Evolutionary conservation across 2,888 invertebrate genomes (phyloP), one percentile per base, ranked within the genome.

Genomic region (Cephus pulcher): DNA sequence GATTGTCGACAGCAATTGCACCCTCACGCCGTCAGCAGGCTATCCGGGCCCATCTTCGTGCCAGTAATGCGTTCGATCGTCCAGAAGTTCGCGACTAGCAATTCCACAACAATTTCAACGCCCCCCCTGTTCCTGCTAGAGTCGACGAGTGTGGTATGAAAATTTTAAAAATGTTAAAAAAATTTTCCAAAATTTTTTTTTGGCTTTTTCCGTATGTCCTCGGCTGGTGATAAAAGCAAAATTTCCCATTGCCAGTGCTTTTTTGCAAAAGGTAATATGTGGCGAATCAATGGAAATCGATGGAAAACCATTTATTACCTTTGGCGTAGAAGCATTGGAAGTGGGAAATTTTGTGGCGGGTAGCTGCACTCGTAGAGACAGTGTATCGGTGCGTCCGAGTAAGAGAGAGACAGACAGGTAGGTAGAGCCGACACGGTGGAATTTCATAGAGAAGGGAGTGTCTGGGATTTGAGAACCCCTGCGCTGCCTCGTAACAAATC

Each of bases 401-500:
- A 40, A 23, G 40, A 40, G 40, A 56, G 6, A 12, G 40, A 56
- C 9, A 56, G 15, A 15, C 23, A 9, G 9, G 23, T 2, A 0
- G 40, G 4, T 2, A 23, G 40, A 15, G 4, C 40, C 32, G 32
- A 71, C 11, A 71, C 0, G 11, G 15, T 33, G 71, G 71, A 71
- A 33, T 33, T 71, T 71, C 71, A 71, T 71, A 56, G 23, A 2
- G 23, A 6, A 56, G 0, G 40, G 40, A 23, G 40, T 33, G 71
- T 33, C 33, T 12, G 71, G 70, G 70, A 35, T 34, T 82, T 85
- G 88, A 86, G 87, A 84, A 87, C 83, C 88, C 77, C 88, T 86
- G 86, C 23, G 2, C 78, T 79, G 84, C 80, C 83, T 83, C 83
- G 85, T 84, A 84, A 86, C 84, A 84, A 89, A 89, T 90, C 89